A percentile compares a stretch with the other conserved stretches of the same genome.
Evolutionary conservation across 2,113 vertebrate genomes (phyloP).

Genomic region (Prietella phreatophila): DNA sequence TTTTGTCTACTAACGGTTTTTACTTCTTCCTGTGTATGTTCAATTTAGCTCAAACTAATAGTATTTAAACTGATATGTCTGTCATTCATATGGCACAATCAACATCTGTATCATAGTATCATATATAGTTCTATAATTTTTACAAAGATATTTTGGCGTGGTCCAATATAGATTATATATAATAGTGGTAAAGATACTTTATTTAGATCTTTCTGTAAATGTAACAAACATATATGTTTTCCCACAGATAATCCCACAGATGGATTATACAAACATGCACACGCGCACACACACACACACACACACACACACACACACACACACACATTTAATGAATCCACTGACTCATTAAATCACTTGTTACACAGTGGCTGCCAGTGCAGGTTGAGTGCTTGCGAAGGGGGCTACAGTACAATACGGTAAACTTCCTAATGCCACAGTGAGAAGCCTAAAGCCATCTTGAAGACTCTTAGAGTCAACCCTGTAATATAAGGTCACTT

Average conservation of each 20-base stretch:
- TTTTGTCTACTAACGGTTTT: neutral
- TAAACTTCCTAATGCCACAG: slow-evolving; percentile 63
- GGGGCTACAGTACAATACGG: slow-evolving; percentile 53
- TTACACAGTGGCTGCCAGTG: slow-evolving; percentile 75
- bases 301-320: slow-evolving; percentile 40
- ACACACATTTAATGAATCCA: slow-evolving; percentile 56
- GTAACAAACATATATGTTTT: slow-evolving; percentile 58
- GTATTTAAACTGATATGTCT: slow-evolving; percentile 37
- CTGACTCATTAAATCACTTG: slow-evolving; percentile 66
- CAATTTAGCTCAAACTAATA: slow-evolving; percentile 6
- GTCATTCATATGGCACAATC: slow-evolving; percentile 69
- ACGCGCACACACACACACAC: slow-evolving; percentile 36
- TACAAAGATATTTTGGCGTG: slow-evolving; percentile 51
- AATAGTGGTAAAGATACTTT: slow-evolving; percentile 42
- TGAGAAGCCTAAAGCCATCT: slow-evolving; percentile 63
- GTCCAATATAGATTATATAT: slow-evolving; percentile 35
- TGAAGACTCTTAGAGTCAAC: slow-evolving; percentile 57
- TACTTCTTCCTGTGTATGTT: neutral
- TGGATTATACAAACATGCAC: slow-evolving; percentile 32
- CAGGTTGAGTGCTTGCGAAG: slow-evolving; percentile 67
- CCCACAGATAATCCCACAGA: slow-evolving; percentile 46
- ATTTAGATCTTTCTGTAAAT: slow-evolving; percentile 65
- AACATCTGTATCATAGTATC: slow-evolving; percentile 52
- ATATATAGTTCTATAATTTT: slow-evolving; percentile 48
- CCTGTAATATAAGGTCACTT: slow-evolving; percentile 65